These are phyloP conservation scores for Corythoichthys haematopterus DNA, from an alignment of 2,113 vertebrate species.

Conservation along the genomic window DNA sequence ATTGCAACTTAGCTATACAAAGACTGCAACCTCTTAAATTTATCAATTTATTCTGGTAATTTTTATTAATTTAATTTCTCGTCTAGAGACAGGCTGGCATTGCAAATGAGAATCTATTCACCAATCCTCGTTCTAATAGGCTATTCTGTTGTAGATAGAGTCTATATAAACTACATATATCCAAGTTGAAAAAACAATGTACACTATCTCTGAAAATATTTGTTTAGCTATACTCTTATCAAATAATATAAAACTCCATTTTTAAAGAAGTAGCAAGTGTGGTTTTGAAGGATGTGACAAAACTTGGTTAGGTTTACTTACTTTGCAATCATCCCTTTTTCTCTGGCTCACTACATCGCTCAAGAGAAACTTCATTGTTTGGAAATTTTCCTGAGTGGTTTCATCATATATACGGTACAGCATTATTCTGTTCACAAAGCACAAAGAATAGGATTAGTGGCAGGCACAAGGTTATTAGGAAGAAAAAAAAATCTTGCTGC, in stretches of 20 bases:
- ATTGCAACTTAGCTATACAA: too few species aligned
- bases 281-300: not conserved
- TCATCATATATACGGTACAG: conserved; percentile 61
- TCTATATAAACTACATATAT: too few species aligned
- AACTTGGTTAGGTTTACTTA: conserved; percentile 37
- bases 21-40: too few species aligned
- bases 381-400: conserved; percentile 43
- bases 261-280: not conserved
- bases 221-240: not conserved
- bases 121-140: too few species aligned
- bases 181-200: too few species aligned
- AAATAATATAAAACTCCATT: not conserved
- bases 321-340: conserved; percentile 51
- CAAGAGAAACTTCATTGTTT: conserved; percentile 57
- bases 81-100: too few species aligned
- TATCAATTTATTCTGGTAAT: too few species aligned
- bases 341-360: conserved; percentile 7
- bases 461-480: not conserved
- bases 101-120: too few species aligned
- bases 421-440: conserved; percentile 57
- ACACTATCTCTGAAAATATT: not conserved
- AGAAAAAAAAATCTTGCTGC: not conserved
- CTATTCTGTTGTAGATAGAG: too few species aligned
- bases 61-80: too few species aligned
- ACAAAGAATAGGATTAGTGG: not conserved